Conservation (phyloP, 2,888 invertebrate species). For the Metallyticus violacea region DNA sequence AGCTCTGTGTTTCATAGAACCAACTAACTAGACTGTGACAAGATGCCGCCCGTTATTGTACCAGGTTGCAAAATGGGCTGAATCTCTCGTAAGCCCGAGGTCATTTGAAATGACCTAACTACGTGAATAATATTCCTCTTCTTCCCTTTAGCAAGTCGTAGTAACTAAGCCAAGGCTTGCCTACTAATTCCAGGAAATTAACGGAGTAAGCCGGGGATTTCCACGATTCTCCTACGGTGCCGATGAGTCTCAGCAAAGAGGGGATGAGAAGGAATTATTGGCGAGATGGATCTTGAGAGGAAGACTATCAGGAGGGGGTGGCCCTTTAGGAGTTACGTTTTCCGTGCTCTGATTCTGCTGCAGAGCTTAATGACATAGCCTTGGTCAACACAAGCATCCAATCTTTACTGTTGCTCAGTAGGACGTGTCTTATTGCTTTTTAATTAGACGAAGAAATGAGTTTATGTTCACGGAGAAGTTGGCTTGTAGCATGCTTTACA, state of each 20-base stretch:
- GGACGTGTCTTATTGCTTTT: neutral
- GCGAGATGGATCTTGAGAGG: neutral
- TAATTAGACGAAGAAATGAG: no score
- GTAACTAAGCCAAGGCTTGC: neutral
- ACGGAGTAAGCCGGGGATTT: neutral
- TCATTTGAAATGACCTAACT: neutral
- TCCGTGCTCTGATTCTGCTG: neutral
- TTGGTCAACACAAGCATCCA: neutral
- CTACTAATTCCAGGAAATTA: neutral
- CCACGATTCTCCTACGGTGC: neutral
- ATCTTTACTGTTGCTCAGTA: neutral
- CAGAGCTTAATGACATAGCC: neutral
- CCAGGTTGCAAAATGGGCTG: neutral
- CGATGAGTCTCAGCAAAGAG: no score
- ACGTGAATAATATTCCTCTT: neutral
- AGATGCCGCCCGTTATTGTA: neutral
- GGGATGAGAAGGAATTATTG: neutral
- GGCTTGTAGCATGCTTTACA: no score
- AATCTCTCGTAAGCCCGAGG: neutral
- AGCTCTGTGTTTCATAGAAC: neutral
- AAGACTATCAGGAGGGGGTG: no score
- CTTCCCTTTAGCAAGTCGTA: neutral
- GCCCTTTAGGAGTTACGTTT: no score
- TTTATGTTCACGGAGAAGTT: no score
- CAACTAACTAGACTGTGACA: neutral